Conservation (phyloP, 2,888 invertebrate species). For the Caenorhabditis zanzibari region DNA sequence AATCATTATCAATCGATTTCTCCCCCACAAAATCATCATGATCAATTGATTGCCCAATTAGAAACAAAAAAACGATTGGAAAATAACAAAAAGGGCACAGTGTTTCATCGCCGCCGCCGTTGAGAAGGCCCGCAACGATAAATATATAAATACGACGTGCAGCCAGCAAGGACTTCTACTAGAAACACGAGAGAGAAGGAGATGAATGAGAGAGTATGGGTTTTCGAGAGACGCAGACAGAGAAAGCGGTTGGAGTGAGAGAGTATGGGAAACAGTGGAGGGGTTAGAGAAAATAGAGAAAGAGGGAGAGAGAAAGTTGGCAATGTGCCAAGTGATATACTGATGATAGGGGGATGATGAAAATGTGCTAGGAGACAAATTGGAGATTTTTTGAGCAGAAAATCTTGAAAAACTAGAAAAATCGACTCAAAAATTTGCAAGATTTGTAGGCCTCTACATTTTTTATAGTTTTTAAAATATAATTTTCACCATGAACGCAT, state of each 20-base stretch:
- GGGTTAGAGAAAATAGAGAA: constrained; percentile 4
- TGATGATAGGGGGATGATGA: not conserved
- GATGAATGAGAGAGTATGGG: constrained; percentile 5
- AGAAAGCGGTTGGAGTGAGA: constrained; percentile 6
- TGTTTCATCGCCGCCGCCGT: not conserved
- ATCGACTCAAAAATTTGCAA: too few species aligned
- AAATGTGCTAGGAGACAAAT: not conserved
- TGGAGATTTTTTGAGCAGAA: not conserved
- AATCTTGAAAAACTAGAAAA: not conserved
- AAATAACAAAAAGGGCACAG: constrained; percentile 14
- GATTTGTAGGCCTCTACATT: too few species aligned
- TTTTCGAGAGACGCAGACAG: constrained; percentile 18
- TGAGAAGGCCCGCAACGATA: not conserved
- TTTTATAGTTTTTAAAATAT: too few species aligned
- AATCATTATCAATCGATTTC: too few species aligned
- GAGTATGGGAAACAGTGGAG: not conserved
- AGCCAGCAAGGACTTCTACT: not conserved
- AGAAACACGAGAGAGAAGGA: not conserved
- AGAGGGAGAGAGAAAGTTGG: constrained; percentile 15
- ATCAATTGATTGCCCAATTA: constrained; percentile 1
- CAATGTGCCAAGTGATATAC: constrained; percentile 7
- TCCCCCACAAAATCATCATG: not conserved
- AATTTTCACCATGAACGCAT: too few species aligned
- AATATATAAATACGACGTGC: not conserved
- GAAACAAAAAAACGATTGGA: not conserved